These are phyloP conservation scores for Druon quercuslanigerum DNA, from an alignment of 1,140 invertebrate species.

Conservation along the genomic window DNA sequence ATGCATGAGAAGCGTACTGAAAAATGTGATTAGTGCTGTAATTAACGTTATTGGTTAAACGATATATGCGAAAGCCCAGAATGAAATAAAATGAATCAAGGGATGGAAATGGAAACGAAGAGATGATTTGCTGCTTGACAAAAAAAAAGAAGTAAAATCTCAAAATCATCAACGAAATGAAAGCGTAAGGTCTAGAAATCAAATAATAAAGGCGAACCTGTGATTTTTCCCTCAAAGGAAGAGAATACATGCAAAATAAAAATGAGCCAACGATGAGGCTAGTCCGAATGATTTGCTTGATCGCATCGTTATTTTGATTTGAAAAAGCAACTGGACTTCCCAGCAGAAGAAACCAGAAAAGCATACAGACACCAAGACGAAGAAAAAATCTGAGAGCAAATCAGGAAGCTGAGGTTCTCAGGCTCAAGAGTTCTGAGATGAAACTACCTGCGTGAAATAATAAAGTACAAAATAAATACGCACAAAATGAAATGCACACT, in stretches of 20 bases:
- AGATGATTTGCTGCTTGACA: background rate
- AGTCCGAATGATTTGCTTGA: constrained; percentile 13
- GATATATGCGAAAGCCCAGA: constrained; percentile 15
- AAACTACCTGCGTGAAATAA: constrained; percentile 36
- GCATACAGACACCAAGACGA: constrained; percentile 34
- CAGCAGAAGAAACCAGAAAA: constrained; percentile 34
- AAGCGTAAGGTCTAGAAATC: background rate
- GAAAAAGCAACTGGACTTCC: constrained; percentile 28
- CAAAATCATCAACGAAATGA: background rate
- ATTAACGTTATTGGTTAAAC: background rate
- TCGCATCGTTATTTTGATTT: constrained; percentile 3
- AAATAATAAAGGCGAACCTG: constrained; percentile 31
- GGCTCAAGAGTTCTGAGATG: constrained; percentile 34
- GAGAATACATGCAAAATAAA: constrained; percentile 33
- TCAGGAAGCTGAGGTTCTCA: constrained; percentile 33
- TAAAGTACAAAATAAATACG: constrained; percentile 39
- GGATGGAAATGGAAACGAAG: background rate
- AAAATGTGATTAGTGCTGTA: background rate
- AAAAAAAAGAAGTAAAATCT: background rate
- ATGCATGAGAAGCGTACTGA: constrained; percentile 18
- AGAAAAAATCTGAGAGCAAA: constrained; percentile 22
- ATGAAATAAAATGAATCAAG: background rate
- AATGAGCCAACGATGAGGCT: constrained; percentile 15
- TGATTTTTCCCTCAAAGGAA: constrained; percentile 14
- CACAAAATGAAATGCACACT: constrained; percentile 49